phyloP scores from a whole-genome alignment of 2,113 vertebrate genomes.

The Clarias batrachus region DNA sequence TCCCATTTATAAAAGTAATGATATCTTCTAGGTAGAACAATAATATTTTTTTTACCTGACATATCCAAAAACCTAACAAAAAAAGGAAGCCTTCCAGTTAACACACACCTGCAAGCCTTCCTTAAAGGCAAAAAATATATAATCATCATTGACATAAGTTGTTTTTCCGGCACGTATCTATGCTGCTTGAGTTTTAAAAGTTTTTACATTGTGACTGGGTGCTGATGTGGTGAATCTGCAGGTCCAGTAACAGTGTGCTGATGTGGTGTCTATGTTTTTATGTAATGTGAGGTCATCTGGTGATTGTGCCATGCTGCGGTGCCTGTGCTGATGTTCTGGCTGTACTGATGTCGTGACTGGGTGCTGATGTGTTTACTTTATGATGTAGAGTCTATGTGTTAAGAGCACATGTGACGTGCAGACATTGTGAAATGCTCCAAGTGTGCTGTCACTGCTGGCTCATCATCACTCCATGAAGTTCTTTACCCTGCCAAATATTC shows the following conservation, averaged over 20 bases:
- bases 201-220: background rate
- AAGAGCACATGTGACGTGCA: background rate
- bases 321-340: background rate
- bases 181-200: too few species aligned
- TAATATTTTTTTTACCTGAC: too few species aligned
- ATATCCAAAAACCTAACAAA: too few species aligned
- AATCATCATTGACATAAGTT: too few species aligned
- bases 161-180: too few species aligned
- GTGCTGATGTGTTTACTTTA: background rate
- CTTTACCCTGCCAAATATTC: background rate
- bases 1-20: too few species aligned
- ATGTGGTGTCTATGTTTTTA: background rate
- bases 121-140: too few species aligned
- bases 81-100: too few species aligned
- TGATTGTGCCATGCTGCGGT: background rate
- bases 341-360: background rate
- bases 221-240: background rate
- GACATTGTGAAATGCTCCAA: background rate
- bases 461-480: background rate
- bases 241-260: background rate
- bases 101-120: too few species aligned
- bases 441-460: slow-evolving; percentile 20
- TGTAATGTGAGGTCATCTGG: background rate
- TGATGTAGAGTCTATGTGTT: background rate
- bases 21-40: too few species aligned